A percentile compares a stretch with the other conserved stretches of the same genome.
Evolutionary conservation across 2,888 invertebrate genomes (phyloP).

Genomic region (Hypena proboscidalis): DNA sequence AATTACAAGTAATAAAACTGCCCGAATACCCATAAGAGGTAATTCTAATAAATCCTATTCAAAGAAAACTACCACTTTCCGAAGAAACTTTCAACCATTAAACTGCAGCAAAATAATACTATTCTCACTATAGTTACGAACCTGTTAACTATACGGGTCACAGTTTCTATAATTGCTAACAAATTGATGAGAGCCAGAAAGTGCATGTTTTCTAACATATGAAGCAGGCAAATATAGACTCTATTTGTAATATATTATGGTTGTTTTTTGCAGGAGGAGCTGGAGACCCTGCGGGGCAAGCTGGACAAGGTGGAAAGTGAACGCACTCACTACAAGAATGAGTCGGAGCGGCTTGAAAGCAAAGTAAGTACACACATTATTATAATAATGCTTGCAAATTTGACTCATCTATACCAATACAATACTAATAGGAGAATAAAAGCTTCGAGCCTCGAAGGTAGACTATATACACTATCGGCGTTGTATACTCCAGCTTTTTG

Average conservation of each 20-base stretch:
- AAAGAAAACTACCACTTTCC: background rate
- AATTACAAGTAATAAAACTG: too few species aligned
- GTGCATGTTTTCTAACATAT: conserved; percentile 26
- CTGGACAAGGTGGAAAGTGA: conserved; percentile 95
- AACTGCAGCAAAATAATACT: background rate
- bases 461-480: too few species aligned
- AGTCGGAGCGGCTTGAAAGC: conserved; percentile 95
- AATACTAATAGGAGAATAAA: too few species aligned
- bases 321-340: conserved; percentile 92
- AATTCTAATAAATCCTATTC: too few species aligned
- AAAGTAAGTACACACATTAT: conserved; percentile 90
- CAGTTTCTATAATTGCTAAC: conserved; percentile 34
- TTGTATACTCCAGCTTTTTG: too few species aligned
- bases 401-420: conserved; percentile 13
- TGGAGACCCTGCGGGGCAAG: conserved; percentile 92
- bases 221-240: conserved; percentile 1
- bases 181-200: conserved; percentile 34
- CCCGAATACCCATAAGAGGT: too few species aligned
- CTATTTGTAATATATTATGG: conserved; percentile 11
- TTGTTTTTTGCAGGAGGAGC: conserved; percentile 89
- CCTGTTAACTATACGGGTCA: conserved; percentile 28
- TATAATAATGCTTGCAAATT: conserved; percentile 5
- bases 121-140: conserved; percentile 8
- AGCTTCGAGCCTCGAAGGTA: too few species aligned
- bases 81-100: background rate